These are phyloP conservation scores for Leucophenga varia DNA, from an alignment of 1,140 invertebrate species.

Conservation along the genomic window DNA sequence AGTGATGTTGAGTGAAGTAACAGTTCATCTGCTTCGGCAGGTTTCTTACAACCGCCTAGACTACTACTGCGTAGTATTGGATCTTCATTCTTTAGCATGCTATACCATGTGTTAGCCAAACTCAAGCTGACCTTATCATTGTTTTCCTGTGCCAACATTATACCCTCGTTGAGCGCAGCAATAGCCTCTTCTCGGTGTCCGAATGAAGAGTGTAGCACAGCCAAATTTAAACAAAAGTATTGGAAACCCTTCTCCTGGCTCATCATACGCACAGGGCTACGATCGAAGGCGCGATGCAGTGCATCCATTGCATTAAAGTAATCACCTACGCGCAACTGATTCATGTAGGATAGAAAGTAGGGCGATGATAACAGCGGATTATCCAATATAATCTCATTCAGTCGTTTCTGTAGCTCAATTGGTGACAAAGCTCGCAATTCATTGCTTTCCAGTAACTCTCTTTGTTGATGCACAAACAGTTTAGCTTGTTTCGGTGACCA, in stretches of 20 bases:
- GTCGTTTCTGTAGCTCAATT: slow-evolving; percentile 71
- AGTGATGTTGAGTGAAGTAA: slow-evolving; percentile 66
- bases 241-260: slow-evolving; percentile 65
- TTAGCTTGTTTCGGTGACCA: slow-evolving; percentile 86
- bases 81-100: slow-evolving; percentile 62
- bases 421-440: slow-evolving; percentile 77
- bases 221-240: slow-evolving; percentile 87
- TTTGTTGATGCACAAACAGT: slow-evolving; percentile 82
- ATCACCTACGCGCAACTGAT: slow-evolving; percentile 83
- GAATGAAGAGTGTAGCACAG: slow-evolving; percentile 83
- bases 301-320: slow-evolving; percentile 82
- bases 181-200: slow-evolving; percentile 80
- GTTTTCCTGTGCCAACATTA: slow-evolving; percentile 83
- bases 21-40: slow-evolving; percentile 59
- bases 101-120: slow-evolving; percentile 80
- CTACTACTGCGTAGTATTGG: slow-evolving; percentile 30
- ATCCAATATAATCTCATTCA: slow-evolving; percentile 74
- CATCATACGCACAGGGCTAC: slow-evolving; percentile 62
- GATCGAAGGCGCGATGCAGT: slow-evolving; percentile 83
- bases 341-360: slow-evolving; percentile 90
- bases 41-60: too few species aligned
- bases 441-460: slow-evolving; percentile 76
- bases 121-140: slow-evolving; percentile 84
- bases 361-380: slow-evolving; percentile 83
- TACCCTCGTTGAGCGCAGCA: slow-evolving; percentile 78